phyloP scores from a whole-genome alignment of 1,140 invertebrate species.

The Aphelinus certus region DNA sequence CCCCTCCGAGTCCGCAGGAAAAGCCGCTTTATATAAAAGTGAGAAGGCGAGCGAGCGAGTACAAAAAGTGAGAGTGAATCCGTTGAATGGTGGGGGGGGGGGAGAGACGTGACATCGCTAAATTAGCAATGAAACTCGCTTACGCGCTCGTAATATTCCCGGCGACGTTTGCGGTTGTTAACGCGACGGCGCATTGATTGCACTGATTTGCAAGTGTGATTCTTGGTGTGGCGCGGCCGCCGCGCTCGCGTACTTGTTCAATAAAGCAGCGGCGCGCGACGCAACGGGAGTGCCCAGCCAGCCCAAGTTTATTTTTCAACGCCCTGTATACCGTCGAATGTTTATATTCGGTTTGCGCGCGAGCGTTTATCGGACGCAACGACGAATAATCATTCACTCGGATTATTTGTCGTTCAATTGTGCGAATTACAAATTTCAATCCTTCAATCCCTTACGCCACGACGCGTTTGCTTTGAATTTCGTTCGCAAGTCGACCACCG shows the following conservation, averaged over 20 bases:
- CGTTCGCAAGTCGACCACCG: too few relatives aligned
- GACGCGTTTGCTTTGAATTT: neutral
- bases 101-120: constrained; percentile 45
- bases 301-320: constrained; percentile 26
- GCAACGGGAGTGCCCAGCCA: neutral
- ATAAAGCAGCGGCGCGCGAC: constrained; percentile 5
- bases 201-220: constrained; percentile 35
- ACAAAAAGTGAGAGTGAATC: constrained; percentile 10
- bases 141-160: constrained; percentile 35
- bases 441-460: too few relatives aligned
- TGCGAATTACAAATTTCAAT: neutral
- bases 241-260: constrained; percentile 1
- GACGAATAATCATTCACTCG: constrained; percentile 10
- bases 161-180: constrained; percentile 28
- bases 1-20: neutral
- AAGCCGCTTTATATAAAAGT: neutral
- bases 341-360: constrained; percentile 4
- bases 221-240: neutral
- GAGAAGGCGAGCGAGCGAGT: neutral
- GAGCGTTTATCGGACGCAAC: constrained; percentile 7
- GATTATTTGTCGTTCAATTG: constrained; percentile 24
- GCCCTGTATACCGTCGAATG: neutral
- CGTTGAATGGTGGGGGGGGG: constrained; percentile 38
- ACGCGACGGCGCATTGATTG: constrained; percentile 34
- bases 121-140: constrained; percentile 46